Base-by-base conservation (phyloP, 2,888 invertebrate genomes). In the Drosophila barbarae region DNA sequence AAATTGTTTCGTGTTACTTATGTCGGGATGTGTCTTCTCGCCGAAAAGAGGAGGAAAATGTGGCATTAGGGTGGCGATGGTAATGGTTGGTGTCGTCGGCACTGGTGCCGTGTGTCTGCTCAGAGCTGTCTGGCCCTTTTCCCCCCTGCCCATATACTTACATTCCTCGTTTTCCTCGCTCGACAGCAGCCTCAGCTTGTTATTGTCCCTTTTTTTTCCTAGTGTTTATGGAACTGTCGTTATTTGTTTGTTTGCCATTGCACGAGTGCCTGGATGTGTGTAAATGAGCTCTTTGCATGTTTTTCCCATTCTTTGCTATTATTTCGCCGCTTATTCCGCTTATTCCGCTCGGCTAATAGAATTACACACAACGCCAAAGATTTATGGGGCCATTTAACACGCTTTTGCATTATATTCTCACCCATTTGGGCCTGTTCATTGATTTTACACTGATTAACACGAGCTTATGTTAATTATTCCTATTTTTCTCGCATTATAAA, bases 1-100 rank as follows among this genome's bases (percentile, higher is more conserved):
- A 81, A 79, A 81, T 84, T 84, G 84, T 84, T 81, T 81, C 77
- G 82, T 81, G 84, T 81, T 81, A 75, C 81, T 81, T 83, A 76
- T 83, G 80, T 77, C 80, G 72, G 46, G 51, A 60, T 61, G 59
- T 53, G 61, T 52, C 52, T 57, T 15, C 18, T 58, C 41, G 10
- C 18, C n/a, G 38, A 5, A 4, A 3, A 23, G 3, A 42, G 44
- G 56, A 28, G 52, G 39, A 35, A 36, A 51, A 38, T 23, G 49
- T n/a, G 47, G 51, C 50, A 49, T 28, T 46, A 46, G 46, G 46
- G 46, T 30, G 46, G 18, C 46, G 28, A 18, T 44, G 44, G n/a
- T 44, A 28, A 28, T 26, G 28, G 44, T 7, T 26, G 42, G 42
- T 44, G 42, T 44, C 44, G 44, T 28, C 12, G 3, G 30, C 30